phyloP scores from a whole-genome alignment of 2,113 vertebrate genomes.

The Eidolon helvum region DNA sequence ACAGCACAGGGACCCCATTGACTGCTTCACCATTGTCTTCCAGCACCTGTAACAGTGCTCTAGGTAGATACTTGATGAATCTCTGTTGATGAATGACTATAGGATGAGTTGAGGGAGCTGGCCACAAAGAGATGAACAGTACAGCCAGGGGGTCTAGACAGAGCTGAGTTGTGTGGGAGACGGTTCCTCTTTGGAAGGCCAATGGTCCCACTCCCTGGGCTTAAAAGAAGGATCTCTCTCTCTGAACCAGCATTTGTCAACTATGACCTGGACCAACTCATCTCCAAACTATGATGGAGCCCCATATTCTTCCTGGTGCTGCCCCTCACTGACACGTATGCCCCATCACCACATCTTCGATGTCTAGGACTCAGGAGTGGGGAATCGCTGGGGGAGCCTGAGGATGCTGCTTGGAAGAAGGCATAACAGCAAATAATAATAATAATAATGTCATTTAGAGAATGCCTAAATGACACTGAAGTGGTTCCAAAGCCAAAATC shows the following conservation, averaged over 20 bases:
- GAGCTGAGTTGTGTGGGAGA: neutral
- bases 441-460: neutral
- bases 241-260: neutral
- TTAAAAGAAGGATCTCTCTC: neutral
- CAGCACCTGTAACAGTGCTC: neutral
- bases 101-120: neutral
- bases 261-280: neutral
- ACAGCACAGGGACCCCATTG: neutral
- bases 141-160: neutral
- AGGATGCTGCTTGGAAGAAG: neutral
- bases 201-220: neutral
- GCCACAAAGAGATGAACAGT: neutral
- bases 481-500: neutral
- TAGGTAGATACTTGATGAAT: neutral
- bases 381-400: neutral
- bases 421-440: neutral
- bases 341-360: neutral
- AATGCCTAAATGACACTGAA: neutral
- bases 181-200: neutral
- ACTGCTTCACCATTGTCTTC: neutral
- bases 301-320: neutral
- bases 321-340: neutral
- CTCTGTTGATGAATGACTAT: neutral
- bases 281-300: neutral
- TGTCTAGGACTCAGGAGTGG: neutral